These are phyloP conservation scores for Temnothorax curvispinosus DNA, from an alignment of 1,140 invertebrate species.

Conservation along the genomic window DNA sequence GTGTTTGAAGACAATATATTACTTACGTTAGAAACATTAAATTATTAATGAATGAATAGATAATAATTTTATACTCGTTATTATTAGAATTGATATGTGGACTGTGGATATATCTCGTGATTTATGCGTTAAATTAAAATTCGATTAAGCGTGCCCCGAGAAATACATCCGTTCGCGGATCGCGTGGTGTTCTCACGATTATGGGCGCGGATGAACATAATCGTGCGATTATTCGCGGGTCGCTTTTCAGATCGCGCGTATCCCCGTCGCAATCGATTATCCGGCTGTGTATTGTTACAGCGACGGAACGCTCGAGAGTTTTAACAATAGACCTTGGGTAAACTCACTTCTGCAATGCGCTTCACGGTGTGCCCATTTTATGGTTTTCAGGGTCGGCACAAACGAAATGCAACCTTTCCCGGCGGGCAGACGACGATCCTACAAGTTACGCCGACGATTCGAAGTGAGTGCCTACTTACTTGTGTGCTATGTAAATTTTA, in stretches of 20 bases:
- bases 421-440: constrained; percentile 89
- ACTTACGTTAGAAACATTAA: background rate
- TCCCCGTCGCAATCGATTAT: constrained; percentile 31
- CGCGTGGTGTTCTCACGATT: constrained; percentile 23
- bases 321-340: constrained; percentile 8
- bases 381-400: constrained; percentile 89
- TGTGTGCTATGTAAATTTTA: constrained; percentile 38
- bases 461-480: constrained; percentile 80
- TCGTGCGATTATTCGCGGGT: constrained; percentile 32
- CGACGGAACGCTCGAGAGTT: background rate
- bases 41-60: background rate
- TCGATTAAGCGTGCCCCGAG: background rate
- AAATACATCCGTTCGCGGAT: constrained; percentile 2
- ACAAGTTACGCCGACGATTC: constrained; percentile 82
- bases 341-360: background rate
- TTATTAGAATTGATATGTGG: background rate
- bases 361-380: constrained; percentile 50
- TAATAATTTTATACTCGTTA: background rate
- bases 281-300: background rate
- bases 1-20: background rate
- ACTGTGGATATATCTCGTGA: background rate
- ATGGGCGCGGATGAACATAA: background rate
- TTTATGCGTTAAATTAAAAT: background rate
- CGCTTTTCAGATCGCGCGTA: constrained; percentile 6
- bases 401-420: constrained; percentile 93